Evolutionary conservation across 1,140 invertebrate genomes (phyloP), one percentile per base, ranked within the genome.

Genomic region (Drosophila oshimai): DNA sequence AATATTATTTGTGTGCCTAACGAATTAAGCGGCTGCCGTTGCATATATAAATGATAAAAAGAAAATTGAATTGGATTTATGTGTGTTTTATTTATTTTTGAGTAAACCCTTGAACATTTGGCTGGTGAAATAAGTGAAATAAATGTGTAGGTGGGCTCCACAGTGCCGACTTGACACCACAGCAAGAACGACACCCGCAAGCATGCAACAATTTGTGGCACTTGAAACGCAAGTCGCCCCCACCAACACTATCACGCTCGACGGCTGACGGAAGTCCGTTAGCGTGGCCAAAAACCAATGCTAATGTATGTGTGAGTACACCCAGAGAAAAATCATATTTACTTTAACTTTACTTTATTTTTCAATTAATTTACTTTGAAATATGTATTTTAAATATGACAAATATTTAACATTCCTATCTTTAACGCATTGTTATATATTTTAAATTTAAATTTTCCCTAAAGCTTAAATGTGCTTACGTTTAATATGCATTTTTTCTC

Each of bases 261-360:
- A 70, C 37, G 29, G 24, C 51, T 57, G 67, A 58, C 51, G 68
- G 65, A 71, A 71, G 68, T 71, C 53, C 53, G 37, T 61, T 61
- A 62, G 53, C 68, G 31, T 71, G 67, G 65, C 45, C 41, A 22
- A 70, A 68, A 70, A 61, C 44, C 42, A 73, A 73, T 73, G 70
- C 54, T 73, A 73, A 73, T 73, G 57, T 73, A 62, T 73, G 68
- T 53, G 68, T 73, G 69, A 73, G n/a, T n/a, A n/a, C n/a, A n/a
- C n/a, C n/a, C n/a, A n/a, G n/a, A n/a, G n/a, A n/a, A n/a, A n/a
- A n/a, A n/a, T n/a, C n/a, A n/a, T n/a, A n/a, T n/a, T n/a, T n/a
- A n/a, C n/a, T n/a, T n/a, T n/a, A n/a, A n/a, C n/a, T n/a, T n/a
- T n/a, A n/a, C n/a, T n/a, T n/a, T n/a, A n/a, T n/a, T n/a, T n/a